A percentile compares a stretch with the other conserved stretches of the same genome.
These are phyloP conservation scores for Tenualosa thibaudeaui DNA, from an alignment of 2,797 vertebrate species.

Conservation along the genomic window DNA sequence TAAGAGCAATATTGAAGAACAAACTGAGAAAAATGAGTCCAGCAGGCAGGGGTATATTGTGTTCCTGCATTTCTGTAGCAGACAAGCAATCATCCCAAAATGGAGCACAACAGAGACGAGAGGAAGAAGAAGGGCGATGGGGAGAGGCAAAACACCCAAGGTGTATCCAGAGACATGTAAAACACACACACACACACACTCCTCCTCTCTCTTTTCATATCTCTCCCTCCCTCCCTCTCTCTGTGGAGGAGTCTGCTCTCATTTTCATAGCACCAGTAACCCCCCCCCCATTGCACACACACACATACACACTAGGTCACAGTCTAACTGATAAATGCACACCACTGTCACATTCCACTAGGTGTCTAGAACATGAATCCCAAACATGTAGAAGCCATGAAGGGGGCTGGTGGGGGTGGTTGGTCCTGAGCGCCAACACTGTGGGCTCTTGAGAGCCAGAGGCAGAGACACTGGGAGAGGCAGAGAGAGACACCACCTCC, in stretches of 20 bases:
- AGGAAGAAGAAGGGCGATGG: background rate
- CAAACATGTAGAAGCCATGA: background rate
- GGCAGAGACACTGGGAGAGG: too few species aligned
- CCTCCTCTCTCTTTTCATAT: background rate
- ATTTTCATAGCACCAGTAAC: background rate
- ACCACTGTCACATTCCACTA: background rate
- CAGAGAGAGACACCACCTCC: too few species aligned
- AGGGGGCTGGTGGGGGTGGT: background rate
- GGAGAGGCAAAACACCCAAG: slow-evolving; percentile 21
- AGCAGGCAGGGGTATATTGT: slow-evolving; percentile 29
- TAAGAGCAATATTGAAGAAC: slow-evolving; percentile 32
- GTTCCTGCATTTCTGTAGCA: slow-evolving; percentile 7
- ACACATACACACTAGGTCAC: background rate
- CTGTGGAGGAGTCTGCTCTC: background rate
- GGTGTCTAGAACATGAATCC: background rate
- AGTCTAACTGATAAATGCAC: background rate
- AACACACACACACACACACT: background rate
- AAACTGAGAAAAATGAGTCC: slow-evolving; percentile 45
- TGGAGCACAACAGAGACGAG: slow-evolving; percentile 24
- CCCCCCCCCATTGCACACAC: background rate
- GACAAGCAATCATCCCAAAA: slow-evolving; percentile 23
- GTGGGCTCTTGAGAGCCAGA: too few species aligned
- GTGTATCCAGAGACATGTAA: slow-evolving; percentile 34
- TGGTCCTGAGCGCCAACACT: too few species aligned
- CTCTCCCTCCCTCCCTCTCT: background rate